phyloP scores from a whole-genome alignment of 2,113 vertebrate genomes.

The Canis aureus region DNA sequence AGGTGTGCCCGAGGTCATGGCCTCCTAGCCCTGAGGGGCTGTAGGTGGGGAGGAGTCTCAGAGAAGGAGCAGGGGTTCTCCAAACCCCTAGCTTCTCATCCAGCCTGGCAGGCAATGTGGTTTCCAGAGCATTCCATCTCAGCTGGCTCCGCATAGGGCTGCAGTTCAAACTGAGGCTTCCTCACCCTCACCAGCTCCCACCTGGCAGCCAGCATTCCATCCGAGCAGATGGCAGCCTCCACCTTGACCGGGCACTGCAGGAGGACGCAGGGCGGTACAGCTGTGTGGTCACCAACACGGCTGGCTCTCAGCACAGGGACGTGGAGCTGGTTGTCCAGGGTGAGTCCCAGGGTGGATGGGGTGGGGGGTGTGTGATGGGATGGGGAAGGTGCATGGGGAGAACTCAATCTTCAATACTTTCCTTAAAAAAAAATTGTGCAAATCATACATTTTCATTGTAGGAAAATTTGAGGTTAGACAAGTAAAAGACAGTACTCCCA shows the following conservation, averaged over 20 bases:
- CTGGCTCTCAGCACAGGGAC: conserved; percentile 89
- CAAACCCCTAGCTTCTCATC: neutral
- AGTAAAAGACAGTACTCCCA: neutral
- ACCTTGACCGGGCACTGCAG: conserved; percentile 84
- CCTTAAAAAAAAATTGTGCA: neutral
- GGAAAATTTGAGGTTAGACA: neutral
- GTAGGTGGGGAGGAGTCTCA: neutral
- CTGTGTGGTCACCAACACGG: conserved; percentile 91
- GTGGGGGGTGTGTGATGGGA: rapidly evolving
- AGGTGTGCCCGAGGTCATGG: rapidly evolving
- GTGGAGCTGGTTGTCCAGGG: conserved; percentile 90
- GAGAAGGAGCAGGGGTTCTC: neutral
- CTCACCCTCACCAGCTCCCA: conserved; percentile 84
- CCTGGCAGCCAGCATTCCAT: conserved; percentile 83
- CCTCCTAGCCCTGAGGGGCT: neutral
- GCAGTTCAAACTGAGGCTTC: neutral
- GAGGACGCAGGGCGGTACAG: conserved; percentile 91
- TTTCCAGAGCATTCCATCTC: rapidly evolving
- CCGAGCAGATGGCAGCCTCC: conserved; percentile 92
- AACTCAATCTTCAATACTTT: neutral
- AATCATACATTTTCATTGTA: neutral
- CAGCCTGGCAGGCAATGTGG: neutral
- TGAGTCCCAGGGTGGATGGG: conserved; percentile 77
- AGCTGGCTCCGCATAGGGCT: rapidly evolving
- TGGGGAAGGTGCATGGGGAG: rapidly evolving